These are phyloP conservation scores for Enteromius unitaeniatus DNA, from an alignment of 2,797 vertebrate genomes.

Conservation along the genomic window DNA sequence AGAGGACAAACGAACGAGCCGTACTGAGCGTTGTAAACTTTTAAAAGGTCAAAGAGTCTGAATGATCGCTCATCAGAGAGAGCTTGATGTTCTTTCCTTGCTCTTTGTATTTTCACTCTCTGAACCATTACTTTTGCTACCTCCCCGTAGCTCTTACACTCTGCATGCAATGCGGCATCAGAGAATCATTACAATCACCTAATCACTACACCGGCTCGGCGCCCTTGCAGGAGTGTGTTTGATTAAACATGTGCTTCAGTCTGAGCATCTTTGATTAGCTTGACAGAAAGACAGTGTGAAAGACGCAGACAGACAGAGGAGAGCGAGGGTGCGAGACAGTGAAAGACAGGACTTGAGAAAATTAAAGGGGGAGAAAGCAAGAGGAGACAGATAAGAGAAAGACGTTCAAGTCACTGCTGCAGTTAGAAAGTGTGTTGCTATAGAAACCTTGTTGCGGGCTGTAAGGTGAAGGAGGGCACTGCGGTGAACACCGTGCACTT, in stretches of 20 bases:
- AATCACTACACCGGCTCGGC: slow-evolving; percentile 2
- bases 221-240: slow-evolving; percentile 35
- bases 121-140: not conserved
- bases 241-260: slow-evolving; percentile 41
- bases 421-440: slow-evolving; percentile 35
- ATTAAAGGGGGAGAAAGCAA: not conserved
- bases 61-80: slow-evolving; percentile 19
- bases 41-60: slow-evolving; percentile 39
- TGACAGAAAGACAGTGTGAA: not conserved
- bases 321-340: not conserved
- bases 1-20: not conserved
- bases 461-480: slow-evolving; percentile 31
- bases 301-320: not conserved
- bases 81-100: slow-evolving; percentile 18
- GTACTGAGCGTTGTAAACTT: slow-evolving; percentile 15
- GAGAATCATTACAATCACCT: slow-evolving; percentile 36
- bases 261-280: slow-evolving; percentile 43
- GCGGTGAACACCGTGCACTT: not conserved
- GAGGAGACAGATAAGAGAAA: not conserved
- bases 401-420: slow-evolving; percentile 27
- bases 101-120: not conserved
- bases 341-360: slow-evolving; percentile 7
- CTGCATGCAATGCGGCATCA: not conserved
- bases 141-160: not conserved
- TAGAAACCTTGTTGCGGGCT: slow-evolving; percentile 26